Base-by-base conservation (phyloP, 2,113 vertebrate species). In the Heteronetta atricapilla region DNA sequence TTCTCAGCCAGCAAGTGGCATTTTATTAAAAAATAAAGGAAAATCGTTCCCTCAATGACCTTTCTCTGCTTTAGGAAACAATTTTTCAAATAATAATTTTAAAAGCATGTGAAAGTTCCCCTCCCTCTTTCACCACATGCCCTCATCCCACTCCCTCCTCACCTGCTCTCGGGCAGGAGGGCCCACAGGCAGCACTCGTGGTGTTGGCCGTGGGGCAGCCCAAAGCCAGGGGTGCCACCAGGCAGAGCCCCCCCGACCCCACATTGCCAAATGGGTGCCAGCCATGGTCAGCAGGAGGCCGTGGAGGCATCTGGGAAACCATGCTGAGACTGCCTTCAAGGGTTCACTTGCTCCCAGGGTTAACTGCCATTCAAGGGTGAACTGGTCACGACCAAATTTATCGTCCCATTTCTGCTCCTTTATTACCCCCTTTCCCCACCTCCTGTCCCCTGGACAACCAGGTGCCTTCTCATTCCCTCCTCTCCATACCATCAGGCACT, bases 1-100 rank as follows among this genome's bases (percentile, higher is more conserved):
- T 98, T 93, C 97, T 96, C 97, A 97, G 98, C 98, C 97, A 98
- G 98, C 98, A 98, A 99, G 98, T 98, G 98, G 98, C 98, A 97
- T 98, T 98, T 99, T 98, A 98, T 98, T 98, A 98, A 97, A 98
- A 98, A 97, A 98, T 96, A 97, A 97, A 98, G 88, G 97, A 85
- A 97, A 96, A 90, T 1, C 89, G 85, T 94, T 97, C 95, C 89
- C 84, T 95, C 93, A 76, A 90, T 97, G 97, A 97, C 98, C 97
- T 98, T 97, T 97, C 96, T 95, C 92, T 95, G 80, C 96, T 95
- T 86, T 68, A 94, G 96, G 92, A 78, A 96, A 97, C 90, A 90
- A 64, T 96, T 82, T 79, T 89, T 96, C 93, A 90, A 82, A 93
- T 58, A 82, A 86, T 91, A 88, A 94, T 82, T 94, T 92, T 82